Percentiles rank a stretch among this genome's conserved stretches.
Evolutionary conservation across 2,888 invertebrate species (phyloP).

Genomic region (Rhamphomyia laevipes): DNA sequence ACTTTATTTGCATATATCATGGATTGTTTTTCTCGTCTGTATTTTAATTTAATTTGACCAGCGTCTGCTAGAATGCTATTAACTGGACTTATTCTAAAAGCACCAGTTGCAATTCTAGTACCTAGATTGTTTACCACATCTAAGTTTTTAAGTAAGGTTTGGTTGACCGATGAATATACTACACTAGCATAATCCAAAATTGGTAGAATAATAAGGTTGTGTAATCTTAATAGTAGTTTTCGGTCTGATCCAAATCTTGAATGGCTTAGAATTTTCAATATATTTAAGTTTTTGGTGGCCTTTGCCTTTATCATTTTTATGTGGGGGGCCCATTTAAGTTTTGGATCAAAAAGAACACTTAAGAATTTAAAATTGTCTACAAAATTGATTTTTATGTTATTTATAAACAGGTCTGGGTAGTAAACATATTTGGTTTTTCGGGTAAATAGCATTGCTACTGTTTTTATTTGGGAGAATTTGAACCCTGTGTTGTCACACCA

Average conservation of each 20-base stretch:
- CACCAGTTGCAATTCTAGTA: too few species aligned
- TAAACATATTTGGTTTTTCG: neutral
- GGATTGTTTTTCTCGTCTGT: too few species aligned
- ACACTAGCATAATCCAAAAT: neutral
- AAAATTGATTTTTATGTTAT: neutral
- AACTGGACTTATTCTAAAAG: too few species aligned
- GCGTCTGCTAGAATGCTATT: too few species aligned
- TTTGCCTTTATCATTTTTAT: neutral
- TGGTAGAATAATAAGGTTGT: neutral
- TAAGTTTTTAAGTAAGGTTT: too few species aligned
- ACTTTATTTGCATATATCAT: too few species aligned
- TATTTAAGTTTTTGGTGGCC: neutral
- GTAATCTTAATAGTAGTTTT: neutral
- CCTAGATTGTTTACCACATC: too few species aligned
- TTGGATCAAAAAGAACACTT: neutral
- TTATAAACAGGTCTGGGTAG: neutral
- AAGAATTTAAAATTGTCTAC: neutral
- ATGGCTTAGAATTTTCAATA: neutral
- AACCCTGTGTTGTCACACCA: constrained; percentile 3
- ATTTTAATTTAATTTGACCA: too few species aligned
- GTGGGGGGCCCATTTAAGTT: neutral
- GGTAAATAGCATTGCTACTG: constrained; percentile 1
- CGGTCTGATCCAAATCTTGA: neutral
- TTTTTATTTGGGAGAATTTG: neutral
- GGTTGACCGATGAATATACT: neutral